Evolutionary conservation across 2,113 vertebrate genomes (phyloP).

Genomic region (Sula dactylatra): DNA sequence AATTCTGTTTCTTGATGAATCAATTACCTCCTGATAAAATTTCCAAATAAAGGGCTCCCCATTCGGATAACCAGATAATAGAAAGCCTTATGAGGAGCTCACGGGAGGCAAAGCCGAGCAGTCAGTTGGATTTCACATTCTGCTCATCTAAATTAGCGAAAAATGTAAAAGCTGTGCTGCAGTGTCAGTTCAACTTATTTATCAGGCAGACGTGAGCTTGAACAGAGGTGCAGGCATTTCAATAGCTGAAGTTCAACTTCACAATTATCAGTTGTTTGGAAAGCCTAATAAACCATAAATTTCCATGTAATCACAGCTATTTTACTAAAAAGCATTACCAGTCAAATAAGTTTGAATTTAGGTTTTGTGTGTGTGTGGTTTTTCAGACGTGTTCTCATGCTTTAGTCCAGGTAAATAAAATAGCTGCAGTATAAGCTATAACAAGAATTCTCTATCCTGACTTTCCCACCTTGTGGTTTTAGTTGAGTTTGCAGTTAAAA

Average conservation of each 20-base stretch:
- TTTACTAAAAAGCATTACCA: not conserved
- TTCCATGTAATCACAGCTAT: not conserved
- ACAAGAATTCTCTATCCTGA: slow-evolving; percentile 7
- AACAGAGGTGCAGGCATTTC: not conserved
- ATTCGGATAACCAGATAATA: not conserved
- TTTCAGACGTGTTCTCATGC: not conserved
- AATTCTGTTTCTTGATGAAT: not conserved
- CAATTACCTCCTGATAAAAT: not conserved
- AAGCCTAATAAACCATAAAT: not conserved
- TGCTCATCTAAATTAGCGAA: not conserved
- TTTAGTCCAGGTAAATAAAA: not conserved
- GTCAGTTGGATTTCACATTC: not conserved
- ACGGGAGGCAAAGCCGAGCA: not conserved
- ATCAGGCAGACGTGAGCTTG: not conserved
- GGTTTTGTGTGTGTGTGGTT: not conserved
- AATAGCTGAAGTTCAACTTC: not conserved
- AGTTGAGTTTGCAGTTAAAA: not conserved
- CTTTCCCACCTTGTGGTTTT: not conserved
- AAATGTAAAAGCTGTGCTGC: not conserved
- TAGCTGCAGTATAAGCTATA: not conserved
- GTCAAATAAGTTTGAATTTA: not conserved
- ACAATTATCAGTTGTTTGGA: not conserved
- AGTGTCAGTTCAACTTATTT: not conserved
- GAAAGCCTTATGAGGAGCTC: not conserved
- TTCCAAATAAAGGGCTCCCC: not conserved